A percentile compares a stretch with the other conserved stretches of the same genome.
Conservation (phyloP, 2,888 invertebrate genomes). For the Marronus borbonicus region DNA sequence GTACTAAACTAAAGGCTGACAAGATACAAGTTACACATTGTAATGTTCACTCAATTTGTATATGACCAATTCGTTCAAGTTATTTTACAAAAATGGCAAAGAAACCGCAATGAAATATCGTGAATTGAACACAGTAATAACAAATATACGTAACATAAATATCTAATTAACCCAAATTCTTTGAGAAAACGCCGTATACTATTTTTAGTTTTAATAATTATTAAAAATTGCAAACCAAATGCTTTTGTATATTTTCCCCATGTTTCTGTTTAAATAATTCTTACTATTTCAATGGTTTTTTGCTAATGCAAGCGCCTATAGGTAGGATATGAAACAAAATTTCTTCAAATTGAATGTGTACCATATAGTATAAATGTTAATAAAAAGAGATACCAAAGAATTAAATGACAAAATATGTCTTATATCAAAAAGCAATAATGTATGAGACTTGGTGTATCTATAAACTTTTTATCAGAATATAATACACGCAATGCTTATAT, state of each 20-base stretch:
- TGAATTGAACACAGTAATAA: constrained; percentile 3
- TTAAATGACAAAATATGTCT: not conserved
- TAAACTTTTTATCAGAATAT: constrained; percentile 9
- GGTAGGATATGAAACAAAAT: too few relatives aligned
- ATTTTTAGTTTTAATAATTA: not conserved
- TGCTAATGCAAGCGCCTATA: too few relatives aligned
- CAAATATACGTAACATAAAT: constrained; percentile 19
- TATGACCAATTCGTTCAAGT: too few relatives aligned
- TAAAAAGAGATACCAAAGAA: not conserved
- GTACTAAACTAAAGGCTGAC: too few relatives aligned
- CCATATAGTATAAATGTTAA: too few relatives aligned
- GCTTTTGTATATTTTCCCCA: too few relatives aligned
- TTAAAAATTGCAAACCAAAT: not conserved
- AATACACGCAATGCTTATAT: not conserved
- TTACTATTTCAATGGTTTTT: too few relatives aligned
- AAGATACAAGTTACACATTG: too few relatives aligned
- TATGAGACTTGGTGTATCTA: not conserved
- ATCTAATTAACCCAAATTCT: not conserved
- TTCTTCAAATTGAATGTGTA: too few relatives aligned
- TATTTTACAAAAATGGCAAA: not conserved
- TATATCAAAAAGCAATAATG: constrained; percentile 26
- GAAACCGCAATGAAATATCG: not conserved
- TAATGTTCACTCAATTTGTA: too few relatives aligned
- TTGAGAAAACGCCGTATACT: not conserved
- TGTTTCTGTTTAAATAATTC: too few relatives aligned